Base-by-base conservation (phyloP, 2,888 invertebrate genomes). In the Epiblema foenella region DNA sequence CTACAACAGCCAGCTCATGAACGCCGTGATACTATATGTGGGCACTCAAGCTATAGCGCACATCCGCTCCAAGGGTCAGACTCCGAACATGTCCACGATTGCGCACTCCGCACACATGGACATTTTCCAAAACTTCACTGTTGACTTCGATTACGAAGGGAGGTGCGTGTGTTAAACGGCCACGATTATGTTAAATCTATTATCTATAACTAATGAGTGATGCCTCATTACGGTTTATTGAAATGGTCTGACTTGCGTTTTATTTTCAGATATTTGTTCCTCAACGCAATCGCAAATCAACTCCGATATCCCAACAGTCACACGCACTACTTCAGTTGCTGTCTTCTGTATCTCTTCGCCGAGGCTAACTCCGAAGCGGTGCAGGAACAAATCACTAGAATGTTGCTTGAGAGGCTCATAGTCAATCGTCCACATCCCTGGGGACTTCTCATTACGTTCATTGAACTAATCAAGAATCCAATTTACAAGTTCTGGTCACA, bases 61-160 rank as follows among this genome's bases (percentile, higher is more conserved):
- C 85, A 98, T 99, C 75, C 95, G 99, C 74, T 96, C 95, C 80
- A 99, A 99, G 89, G 97, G 98, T 59, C 96, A 97, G 80, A 97
- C 98, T 1, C 99, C 99, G 0, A 99, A 97, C 85, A 98, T 99
- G 96, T 96, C 98, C 57, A 99, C 99, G n/a, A 99, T 99, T 76
- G 98, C 98, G 0, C 99, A 99, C 87, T 98, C 99, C 42, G 97
- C 99, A 0, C 99, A 99, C 89, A 99, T 99, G 99, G 99, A 99
- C 89, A 99, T 99, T 79, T 99, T 99, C 95, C 99, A 99, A 93
- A 99, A 99, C 93, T 95, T 99, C 78, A 99, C 99, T 0, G 99
- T 99, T 0, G 99, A 99, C 90, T 95, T 99, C 75, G 99, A 99
- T 88, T 99, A 98, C 12, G 99, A 99, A 94, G 99, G 99, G 88